Conservation (phyloP, 2,888 invertebrate genomes). For the Eutolmus rufibarbis region DNA sequence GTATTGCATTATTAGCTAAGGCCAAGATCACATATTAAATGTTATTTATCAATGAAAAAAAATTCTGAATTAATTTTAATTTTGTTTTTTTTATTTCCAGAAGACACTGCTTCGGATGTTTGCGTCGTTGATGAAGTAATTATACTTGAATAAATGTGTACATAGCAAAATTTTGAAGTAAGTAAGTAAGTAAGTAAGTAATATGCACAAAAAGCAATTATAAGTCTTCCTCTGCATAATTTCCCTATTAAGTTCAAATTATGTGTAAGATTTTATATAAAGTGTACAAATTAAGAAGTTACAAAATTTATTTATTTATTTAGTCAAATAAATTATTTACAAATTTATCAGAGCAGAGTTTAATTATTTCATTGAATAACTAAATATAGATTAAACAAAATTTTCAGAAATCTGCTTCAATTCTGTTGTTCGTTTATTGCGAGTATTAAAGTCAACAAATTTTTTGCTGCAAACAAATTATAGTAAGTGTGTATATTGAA, state of each 20-base stretch:
- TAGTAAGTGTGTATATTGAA: too few species aligned
- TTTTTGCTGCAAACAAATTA: too few species aligned
- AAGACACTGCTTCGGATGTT: neutral
- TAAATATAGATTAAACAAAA: too few species aligned
- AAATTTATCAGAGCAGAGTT: neutral
- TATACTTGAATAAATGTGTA: neutral
- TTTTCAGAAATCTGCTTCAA: too few species aligned
- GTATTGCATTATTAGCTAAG: neutral
- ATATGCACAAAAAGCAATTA: neutral
- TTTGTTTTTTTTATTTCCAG: neutral
- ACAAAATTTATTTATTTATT: neutral
- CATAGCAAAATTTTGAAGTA: neutral
- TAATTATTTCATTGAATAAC: neutral
- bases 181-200: neutral
- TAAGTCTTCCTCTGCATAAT: neutral
- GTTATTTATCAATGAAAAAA: neutral
- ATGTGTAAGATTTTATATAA: neutral
- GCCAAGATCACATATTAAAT: neutral
- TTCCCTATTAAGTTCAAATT: neutral
- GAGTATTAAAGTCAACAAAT: too few species aligned
- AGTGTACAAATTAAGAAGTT: neutral
- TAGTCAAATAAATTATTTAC: neutral
- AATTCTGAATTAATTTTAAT: neutral
- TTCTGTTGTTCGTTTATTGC: too few species aligned
- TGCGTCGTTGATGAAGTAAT: neutral